A percentile compares a stretch with the other conserved stretches of the same genome.
Conservation (phyloP, 2,888 invertebrate species). For the Torymus tubicola region DNA sequence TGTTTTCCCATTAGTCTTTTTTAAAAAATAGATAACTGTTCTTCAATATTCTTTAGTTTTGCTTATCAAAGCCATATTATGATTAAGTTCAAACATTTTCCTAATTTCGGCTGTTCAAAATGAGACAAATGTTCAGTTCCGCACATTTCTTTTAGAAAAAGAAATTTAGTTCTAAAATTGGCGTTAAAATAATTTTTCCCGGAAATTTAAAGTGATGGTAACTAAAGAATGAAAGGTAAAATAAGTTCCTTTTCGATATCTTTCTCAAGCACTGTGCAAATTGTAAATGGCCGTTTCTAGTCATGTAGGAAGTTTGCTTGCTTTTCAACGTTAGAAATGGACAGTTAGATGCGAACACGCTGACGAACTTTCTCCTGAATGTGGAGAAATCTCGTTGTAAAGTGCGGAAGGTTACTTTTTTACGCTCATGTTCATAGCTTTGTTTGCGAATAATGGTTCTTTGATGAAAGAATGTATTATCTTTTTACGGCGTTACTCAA, state of each 20-base stretch:
- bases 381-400: constrained; percentile 51
- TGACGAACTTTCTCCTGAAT: constrained; percentile 52
- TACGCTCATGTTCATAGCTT: constrained; percentile 13
- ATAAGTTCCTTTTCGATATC: neutral
- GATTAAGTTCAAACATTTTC: too few species aligned
- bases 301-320: constrained; percentile 3
- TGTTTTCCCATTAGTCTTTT: too few species aligned
- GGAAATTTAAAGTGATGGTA: too few species aligned
- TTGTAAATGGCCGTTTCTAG: constrained; percentile 1
- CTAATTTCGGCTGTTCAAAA: too few species aligned
- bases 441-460: constrained; percentile 10
- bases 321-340: constrained; percentile 34
- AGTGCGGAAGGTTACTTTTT: constrained; percentile 45
- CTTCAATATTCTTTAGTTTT: too few species aligned
- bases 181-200: too few species aligned
- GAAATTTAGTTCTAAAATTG: too few species aligned
- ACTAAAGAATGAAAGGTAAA: neutral
- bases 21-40: too few species aligned
- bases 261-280: constrained; percentile 16
- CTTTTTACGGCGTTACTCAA: neutral
- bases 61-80: too few species aligned
- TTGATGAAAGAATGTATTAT: neutral
- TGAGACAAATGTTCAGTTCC: too few species aligned
- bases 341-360: constrained; percentile 14
- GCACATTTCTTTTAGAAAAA: too few species aligned